A percentile compares a stretch with the other conserved stretches of the same genome.
Conservation (phyloP, 2,113 vertebrate species). For the Tichodroma muraria region DNA sequence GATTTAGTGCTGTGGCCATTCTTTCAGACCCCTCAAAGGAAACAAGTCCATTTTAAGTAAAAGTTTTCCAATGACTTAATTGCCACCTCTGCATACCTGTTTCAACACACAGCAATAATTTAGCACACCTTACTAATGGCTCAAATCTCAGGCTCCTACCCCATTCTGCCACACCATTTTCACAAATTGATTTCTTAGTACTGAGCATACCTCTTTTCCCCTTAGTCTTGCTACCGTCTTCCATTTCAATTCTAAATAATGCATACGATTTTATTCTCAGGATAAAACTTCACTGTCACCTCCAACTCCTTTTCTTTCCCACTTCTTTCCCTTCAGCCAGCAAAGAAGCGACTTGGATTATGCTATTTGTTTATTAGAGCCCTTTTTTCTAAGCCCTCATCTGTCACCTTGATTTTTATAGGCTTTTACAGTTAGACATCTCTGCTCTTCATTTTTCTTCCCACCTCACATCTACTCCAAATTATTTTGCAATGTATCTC, state of each 20-base stretch:
- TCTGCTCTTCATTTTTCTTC: neutral
- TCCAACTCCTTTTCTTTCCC: neutral
- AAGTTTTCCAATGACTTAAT: neutral
- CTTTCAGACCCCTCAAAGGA: neutral
- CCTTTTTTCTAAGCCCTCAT: neutral
- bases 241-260: neutral
- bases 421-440: neutral
- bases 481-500: neutral
- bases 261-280: neutral
- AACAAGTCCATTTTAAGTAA: neutral
- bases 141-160: neutral
- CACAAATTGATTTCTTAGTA: neutral
- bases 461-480: neutral
- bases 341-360: neutral
- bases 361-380: neutral
- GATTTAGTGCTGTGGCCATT: neutral
- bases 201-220: neutral
- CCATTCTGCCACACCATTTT: neutral
- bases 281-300: neutral
- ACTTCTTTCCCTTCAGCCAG: neutral
- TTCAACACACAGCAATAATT: neutral
- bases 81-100: neutral
- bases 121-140: neutral
- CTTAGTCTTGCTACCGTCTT: neutral
- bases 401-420: neutral